A percentile compares a stretch with the other conserved stretches of the same genome.
Conservation (phyloP, 1,140 invertebrate genomes). For the Phymorhynchus buccinoides region DNA sequence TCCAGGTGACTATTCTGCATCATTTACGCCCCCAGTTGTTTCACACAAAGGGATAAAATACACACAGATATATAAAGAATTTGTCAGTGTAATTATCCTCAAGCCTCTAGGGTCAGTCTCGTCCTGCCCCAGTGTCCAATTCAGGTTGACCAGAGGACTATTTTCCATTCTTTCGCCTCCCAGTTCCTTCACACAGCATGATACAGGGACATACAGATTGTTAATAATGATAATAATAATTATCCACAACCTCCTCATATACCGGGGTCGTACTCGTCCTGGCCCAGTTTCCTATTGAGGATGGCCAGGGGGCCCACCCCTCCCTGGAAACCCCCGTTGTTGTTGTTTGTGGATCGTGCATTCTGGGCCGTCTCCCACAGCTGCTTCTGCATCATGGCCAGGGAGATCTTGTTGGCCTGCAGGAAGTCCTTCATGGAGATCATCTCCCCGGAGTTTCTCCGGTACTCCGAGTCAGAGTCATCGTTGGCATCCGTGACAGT, state of each 20-base stretch:
- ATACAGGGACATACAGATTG: no score
- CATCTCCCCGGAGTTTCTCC: conserved; percentile 78
- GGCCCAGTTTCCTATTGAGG: conserved; percentile 72
- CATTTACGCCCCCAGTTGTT: no score
- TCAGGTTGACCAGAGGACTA: no score
- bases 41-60: no score
- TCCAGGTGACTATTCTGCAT: no score
- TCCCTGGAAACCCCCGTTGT: conserved; percentile 75
- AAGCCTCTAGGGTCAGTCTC: no score
- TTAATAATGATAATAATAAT: no score
- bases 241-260: conserved; percentile 28
- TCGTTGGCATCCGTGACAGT: conserved; percentile 73
- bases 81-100: no score
- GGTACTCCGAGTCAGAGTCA: conserved; percentile 70
- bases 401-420: conserved; percentile 78
- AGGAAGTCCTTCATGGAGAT: conserved; percentile 80
- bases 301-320: conserved; percentile 81
- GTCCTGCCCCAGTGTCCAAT: no score
- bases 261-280: conserved; percentile 63
- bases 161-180: no score
- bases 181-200: no score
- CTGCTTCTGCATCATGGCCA: conserved; percentile 82
- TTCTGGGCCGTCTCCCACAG: conserved; percentile 80
- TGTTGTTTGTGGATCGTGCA: conserved; percentile 61
- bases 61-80: no score